Evolutionary conservation across 2,797 vertebrate genomes (phyloP), one percentile per base, ranked within the genome.

Genomic region (Lagorchestes hirsutus): DNA sequence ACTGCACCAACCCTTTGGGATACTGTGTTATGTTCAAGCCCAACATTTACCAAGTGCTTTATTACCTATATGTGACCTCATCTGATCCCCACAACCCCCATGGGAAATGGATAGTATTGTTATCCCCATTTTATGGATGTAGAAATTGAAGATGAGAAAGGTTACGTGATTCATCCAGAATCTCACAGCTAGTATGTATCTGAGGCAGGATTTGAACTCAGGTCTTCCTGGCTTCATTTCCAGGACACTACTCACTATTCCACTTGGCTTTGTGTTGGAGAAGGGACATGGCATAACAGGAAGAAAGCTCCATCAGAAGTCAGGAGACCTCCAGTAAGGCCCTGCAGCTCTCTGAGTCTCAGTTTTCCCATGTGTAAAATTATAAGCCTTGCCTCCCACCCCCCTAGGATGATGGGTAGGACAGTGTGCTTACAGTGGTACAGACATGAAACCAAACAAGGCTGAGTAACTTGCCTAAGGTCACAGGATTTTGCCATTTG

Each of bases 401-500:
- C 9, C 27, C 22, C 22, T 4, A 24, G 40, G 24, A 50, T 10
- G 22, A 50, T 87, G 22, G 22, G 67, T 40, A 87, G 24, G 40
- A 46, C 22, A 40, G 31, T 34, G 31, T n/a, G 13, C 31, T 62
- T 62, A 62, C 31, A 34, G 16, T 40, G 18, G 16, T 2, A 82
- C n/a, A 50, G 40, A 87, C 40, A 12, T 46, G 40, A 87, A 24
- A 87, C 40, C 16, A 22, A 14, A 24, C 2, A 0, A 74, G 67
- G n/a, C n/a, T 5, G 11, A 40, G 16, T 1, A 22, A 40, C n/a
- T 74, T 40, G 18, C 62, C 67, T 24, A 40, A 40, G 9, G 59
- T 62, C 31, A 67, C 34, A 40, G 62, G 16, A 40, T 74, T 40
- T 74, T 74, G 93, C 24, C 34, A 0, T 97, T 95, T 95, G 95